Evolutionary conservation across 2,888 invertebrate genomes (phyloP), one percentile per base, ranked within the genome.

Genomic region (Cerceris rybyensis): DNA sequence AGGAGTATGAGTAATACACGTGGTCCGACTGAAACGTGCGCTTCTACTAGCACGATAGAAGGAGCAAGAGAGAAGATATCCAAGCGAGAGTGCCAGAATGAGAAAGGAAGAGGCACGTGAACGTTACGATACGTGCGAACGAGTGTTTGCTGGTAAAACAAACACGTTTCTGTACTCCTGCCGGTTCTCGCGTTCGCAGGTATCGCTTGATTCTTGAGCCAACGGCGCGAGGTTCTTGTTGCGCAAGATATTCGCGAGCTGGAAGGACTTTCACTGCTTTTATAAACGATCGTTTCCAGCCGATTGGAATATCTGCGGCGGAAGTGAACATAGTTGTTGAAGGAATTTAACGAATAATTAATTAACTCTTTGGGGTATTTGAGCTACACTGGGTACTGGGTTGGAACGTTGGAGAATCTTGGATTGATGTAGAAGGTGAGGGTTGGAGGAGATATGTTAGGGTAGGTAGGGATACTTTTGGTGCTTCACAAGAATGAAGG

Each of bases 91-190:
- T 57, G 64, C 60, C 16, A 57, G 50, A 57, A 59, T 41, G 14
- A 54, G 61, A 66, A 17, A 57, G 16, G 69, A 41, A 55, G 72
- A 68, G 64, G 55, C 74, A 59, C 70, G 57, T 43, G 67, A 79
- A 81, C 28, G 78, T 67, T 55, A 70, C 64, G 71, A 77, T 74
- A 78, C 78, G 78, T 66, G 83, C 75, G 75, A 82, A 76, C 80
- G 83, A 82, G 77, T 82, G 77, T 80, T 81, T 69, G 71, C 80
- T 50, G 75, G 78, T 58, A 70, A 75, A 80, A 83, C 75, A 73
- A 72, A 69, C 82, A 75, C 63, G 74, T 71, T 69, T 77, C 69
- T 67, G 64, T 57, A 64, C 68, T 58, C 70, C 60, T 61, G 39
- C 63, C 49, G 9, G 17, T 41, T 28, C 54, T 46, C 57, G 8